These are phyloP conservation scores for Nephrotoma flavescens DNA, from an alignment of 2,888 invertebrate genomes.

Conservation along the genomic window DNA sequence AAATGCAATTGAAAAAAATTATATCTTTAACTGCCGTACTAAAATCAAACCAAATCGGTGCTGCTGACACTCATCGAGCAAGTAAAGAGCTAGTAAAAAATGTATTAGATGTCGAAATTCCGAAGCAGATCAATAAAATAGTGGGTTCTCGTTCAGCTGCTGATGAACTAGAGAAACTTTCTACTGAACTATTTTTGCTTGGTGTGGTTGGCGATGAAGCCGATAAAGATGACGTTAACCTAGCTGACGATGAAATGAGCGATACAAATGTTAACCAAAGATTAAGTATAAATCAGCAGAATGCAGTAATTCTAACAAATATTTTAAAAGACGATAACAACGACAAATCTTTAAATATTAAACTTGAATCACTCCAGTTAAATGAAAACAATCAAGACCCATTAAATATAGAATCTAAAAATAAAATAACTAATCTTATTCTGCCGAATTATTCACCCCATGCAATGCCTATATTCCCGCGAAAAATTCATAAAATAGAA, in stretches of 20 bases:
- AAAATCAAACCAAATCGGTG: background rate
- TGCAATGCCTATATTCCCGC: background rate
- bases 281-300: background rate
- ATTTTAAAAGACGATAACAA: background rate
- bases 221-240: background rate
- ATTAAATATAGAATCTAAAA: background rate
- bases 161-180: background rate
- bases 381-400: background rate
- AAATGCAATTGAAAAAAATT: background rate
- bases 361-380: background rate
- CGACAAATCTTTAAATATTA: background rate
- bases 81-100: background rate
- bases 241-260: background rate
- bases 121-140: background rate
- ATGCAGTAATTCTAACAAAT: background rate
- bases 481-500: background rate
- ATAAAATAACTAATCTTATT: background rate
- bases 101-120: background rate
- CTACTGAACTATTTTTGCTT: background rate
- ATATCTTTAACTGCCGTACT: background rate
- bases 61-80: background rate
- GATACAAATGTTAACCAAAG: background rate
- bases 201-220: background rate
- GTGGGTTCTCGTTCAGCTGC: background rate
- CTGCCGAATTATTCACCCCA: background rate